Percentiles rank a stretch among this genome's conserved stretches.
These are phyloP conservation scores for Sycophila sp. DNA, from an alignment of 1,140 invertebrate genomes.

Conservation along the genomic window DNA sequence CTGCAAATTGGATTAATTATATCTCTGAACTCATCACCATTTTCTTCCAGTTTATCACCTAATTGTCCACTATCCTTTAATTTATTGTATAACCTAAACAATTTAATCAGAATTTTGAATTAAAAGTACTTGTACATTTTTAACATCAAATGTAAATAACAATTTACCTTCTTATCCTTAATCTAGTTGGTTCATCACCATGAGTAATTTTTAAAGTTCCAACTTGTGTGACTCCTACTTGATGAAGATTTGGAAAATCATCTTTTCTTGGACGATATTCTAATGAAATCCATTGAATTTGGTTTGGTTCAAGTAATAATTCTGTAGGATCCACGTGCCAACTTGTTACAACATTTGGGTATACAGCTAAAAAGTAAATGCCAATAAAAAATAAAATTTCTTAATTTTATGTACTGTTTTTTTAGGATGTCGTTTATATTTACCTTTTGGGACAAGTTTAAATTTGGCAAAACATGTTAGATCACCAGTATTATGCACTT, in stretches of 20 bases:
- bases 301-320: conserved; percentile 54
- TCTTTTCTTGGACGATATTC: conserved; percentile 59
- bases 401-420: neutral
- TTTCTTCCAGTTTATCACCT: conserved; percentile 49
- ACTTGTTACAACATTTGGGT: conserved; percentile 55
- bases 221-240: conserved; percentile 54
- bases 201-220: conserved; percentile 59
- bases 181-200: conserved; percentile 62
- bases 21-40: conserved; percentile 56
- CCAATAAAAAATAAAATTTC: conserved; percentile 5
- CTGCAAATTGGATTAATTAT: conserved; percentile 57
- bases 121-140: neutral
- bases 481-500: conserved; percentile 64
- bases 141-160: neutral
- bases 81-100: conserved; percentile 58
- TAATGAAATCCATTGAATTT: conserved; percentile 52
- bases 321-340: conserved; percentile 61
- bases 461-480: conserved; percentile 63
- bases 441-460: conserved; percentile 62
- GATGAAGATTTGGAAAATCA: conserved; percentile 50
- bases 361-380: conserved; percentile 47
- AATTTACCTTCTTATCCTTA: conserved; percentile 58
- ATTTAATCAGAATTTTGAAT: neutral
- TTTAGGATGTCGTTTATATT: conserved; percentile 3
- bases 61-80: conserved; percentile 54